These are phyloP conservation scores for Plebejus melissa DNA, from an alignment of 2,888 invertebrate species.

Conservation along the genomic window DNA sequence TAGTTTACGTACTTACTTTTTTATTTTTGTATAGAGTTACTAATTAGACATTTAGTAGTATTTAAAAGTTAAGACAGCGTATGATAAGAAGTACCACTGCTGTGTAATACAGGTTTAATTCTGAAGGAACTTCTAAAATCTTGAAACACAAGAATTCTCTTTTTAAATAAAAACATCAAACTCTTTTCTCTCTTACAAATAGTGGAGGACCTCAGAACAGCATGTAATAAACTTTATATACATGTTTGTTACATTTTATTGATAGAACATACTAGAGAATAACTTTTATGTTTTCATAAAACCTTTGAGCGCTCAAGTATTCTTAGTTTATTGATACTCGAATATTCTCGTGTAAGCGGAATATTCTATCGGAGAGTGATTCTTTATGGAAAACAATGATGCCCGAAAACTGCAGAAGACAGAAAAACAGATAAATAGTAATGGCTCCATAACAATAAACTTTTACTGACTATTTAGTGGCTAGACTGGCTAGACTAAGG, in stretches of 20 bases:
- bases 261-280: slow-evolving; percentile 6
- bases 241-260: slow-evolving; percentile 15
- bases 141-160: too few relatives aligned
- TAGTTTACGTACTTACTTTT: neutral
- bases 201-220: too few relatives aligned
- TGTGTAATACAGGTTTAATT: too few relatives aligned
- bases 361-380: neutral
- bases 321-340: neutral
- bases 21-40: too few relatives aligned
- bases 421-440: neutral
- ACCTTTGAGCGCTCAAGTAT: slow-evolving; percentile 8
- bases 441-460: neutral
- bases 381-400: slow-evolving; percentile 17
- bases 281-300: slow-evolving; percentile 11
- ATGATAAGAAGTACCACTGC: too few relatives aligned
- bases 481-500: neutral
- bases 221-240: neutral
- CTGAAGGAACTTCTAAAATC: too few relatives aligned
- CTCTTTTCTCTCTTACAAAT: too few relatives aligned
- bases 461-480: neutral
- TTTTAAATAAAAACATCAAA: too few relatives aligned
- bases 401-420: neutral
- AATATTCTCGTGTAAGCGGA: slow-evolving; percentile 3
- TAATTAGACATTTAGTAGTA: too few relatives aligned
- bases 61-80: too few relatives aligned